A percentile compares a stretch with the other conserved stretches of the same genome.
Conservation (phyloP, 2,797 vertebrate genomes). For the Octomys mimax region DNA sequence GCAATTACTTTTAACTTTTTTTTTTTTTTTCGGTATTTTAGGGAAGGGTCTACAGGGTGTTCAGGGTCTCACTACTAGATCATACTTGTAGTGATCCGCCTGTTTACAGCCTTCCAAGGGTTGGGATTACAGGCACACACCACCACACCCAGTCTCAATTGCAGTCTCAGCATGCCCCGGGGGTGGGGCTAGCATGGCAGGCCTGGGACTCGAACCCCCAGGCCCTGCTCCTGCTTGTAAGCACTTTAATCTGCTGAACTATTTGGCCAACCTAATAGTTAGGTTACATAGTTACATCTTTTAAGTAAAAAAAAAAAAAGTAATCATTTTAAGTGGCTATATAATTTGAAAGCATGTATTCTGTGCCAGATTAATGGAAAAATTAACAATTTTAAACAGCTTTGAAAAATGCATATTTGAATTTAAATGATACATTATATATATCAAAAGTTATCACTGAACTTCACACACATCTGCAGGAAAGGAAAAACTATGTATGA, state of each 20-base stretch:
- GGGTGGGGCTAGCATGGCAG: too few relatives aligned
- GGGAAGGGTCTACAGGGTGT: too few relatives aligned
- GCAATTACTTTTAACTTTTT: background rate
- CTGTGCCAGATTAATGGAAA: background rate
- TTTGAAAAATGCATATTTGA: background rate
- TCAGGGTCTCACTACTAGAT: too few relatives aligned
- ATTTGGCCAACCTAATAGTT: too few relatives aligned
- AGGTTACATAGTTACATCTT: background rate
- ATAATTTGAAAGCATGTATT: slow-evolving; percentile 16
- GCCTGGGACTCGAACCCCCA: too few relatives aligned
- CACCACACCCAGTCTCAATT: too few relatives aligned
- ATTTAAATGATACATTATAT: background rate
- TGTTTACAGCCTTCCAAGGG: too few relatives aligned
- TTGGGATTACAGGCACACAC: too few relatives aligned
- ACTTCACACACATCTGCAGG: background rate
- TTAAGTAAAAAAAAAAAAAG: background rate
- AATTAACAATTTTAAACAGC: background rate
- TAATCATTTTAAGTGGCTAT: background rate
- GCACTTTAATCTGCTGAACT: too few relatives aligned
- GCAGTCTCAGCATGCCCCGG: too few relatives aligned
- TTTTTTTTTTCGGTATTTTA: background rate
- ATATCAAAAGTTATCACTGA: background rate
- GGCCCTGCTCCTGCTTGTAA: too few relatives aligned
- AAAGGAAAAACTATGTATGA: background rate
- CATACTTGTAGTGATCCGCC: too few relatives aligned